Conservation (phyloP, 2,113 vertebrate species). For the Dipodomys merriami region DNA sequence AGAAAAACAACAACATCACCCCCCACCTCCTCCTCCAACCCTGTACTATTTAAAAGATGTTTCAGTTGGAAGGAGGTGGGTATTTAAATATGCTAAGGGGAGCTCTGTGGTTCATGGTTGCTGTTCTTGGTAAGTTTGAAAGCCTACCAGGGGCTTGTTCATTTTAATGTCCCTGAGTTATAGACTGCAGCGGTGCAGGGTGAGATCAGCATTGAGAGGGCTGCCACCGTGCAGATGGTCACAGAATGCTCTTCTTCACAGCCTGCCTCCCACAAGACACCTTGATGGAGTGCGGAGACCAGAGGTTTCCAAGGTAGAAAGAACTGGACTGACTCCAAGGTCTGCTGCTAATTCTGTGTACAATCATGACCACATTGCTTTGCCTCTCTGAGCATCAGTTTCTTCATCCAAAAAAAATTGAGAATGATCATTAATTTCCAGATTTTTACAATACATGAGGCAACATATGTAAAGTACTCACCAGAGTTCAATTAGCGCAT, state of each 20-base stretch:
- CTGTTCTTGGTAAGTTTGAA: constrained; percentile 22
- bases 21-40: neutral
- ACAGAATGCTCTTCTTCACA: neutral
- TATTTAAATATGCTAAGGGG: constrained; percentile 24
- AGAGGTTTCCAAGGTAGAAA: constrained; percentile 4
- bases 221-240: neutral
- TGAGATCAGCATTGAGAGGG: neutral
- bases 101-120: neutral
- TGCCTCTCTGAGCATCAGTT: neutral
- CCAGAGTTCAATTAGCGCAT: neutral
- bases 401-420: constrained; percentile 42
- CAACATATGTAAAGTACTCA: neutral
- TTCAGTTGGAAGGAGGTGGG: constrained; percentile 39
- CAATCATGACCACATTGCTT: neutral
- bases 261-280: neutral
- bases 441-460: neutral
- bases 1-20: neutral
- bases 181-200: neutral
- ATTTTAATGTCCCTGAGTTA: neutral
- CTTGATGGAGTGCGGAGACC: neutral
- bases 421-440: neutral
- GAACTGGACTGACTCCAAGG: neutral
- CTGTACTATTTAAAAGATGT: constrained; percentile 14
- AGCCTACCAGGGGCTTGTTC: constrained; percentile 9
- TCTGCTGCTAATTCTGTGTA: neutral